Conservation (phyloP, 2,113 vertebrate genomes). For the Eonycteris spelaea region DNA sequence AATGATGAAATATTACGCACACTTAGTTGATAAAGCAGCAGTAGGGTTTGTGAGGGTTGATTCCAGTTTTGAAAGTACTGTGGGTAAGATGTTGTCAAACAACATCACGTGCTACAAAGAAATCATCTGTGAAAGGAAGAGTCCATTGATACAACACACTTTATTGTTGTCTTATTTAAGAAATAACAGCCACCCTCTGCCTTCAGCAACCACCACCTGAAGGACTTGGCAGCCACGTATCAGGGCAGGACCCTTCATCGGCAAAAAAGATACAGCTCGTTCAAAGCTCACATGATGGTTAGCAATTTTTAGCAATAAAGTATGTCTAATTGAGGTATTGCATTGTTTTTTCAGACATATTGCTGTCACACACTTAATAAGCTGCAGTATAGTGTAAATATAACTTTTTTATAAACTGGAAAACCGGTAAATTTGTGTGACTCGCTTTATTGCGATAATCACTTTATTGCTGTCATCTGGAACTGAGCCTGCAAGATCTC, state of each 20-base stretch:
- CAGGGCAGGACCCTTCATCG: no score
- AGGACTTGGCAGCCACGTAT: no score
- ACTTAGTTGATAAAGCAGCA: background rate
- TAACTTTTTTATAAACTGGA: background rate
- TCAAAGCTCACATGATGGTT: no score
- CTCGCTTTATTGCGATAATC: background rate
- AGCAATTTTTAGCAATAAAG: no score
- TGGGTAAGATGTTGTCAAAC: background rate
- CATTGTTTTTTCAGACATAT: no score
- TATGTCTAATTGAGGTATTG: no score
- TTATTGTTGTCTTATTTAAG: background rate
- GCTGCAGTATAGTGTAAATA: background rate
- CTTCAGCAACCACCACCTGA: no score
- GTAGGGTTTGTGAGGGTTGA: background rate
- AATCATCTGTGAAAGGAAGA: background rate
- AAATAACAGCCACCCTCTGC: background rate
- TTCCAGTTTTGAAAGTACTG: background rate
- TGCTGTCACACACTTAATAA: no score
- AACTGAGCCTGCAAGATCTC: background rate
- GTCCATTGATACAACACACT: background rate
- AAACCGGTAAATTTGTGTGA: background rate
- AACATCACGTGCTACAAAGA: background rate
- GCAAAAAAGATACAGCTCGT: no score
- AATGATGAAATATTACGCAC: background rate
- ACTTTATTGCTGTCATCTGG: background rate